phyloP scores from a whole-genome alignment of 2,797 vertebrate genomes.

The Characodon lateralis region DNA sequence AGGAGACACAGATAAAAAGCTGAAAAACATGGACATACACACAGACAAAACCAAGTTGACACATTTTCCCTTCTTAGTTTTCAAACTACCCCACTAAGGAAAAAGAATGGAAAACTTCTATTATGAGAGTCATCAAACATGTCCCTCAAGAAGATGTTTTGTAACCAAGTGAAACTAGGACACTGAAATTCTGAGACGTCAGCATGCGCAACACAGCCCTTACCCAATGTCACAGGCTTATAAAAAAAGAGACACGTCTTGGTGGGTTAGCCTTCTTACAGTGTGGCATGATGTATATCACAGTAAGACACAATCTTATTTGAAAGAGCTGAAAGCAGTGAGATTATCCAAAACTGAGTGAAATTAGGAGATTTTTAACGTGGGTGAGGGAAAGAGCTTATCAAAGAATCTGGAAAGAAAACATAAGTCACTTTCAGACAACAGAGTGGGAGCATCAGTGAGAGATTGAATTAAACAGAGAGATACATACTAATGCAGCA shows the following conservation, averaged over 20 bases:
- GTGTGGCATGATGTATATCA: slow-evolving; percentile 10
- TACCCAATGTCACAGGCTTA: slow-evolving; percentile 5
- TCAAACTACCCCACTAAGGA: slow-evolving; percentile 41
- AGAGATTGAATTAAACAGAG: slow-evolving; percentile 45
- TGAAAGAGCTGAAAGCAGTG: slow-evolving; percentile 29
- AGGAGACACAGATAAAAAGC: slow-evolving; percentile 6
- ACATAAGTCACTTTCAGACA: slow-evolving; percentile 26
- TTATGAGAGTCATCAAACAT: slow-evolving; percentile 43
- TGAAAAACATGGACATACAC: slow-evolving; percentile 1
- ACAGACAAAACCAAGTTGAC: slow-evolving; percentile 17
- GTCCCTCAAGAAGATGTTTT: slow-evolving; percentile 51
- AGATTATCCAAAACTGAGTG: slow-evolving; percentile 2
- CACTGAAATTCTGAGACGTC: slow-evolving; percentile 40
- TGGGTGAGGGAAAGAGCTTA: slow-evolving; percentile 8
- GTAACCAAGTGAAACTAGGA: slow-evolving; percentile 53
- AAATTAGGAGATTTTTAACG: slow-evolving; percentile 14
- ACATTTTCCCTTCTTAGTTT: slow-evolving; percentile 25
- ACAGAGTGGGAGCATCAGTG: slow-evolving; percentile 51
- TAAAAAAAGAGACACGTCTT: neutral
- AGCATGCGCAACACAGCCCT: slow-evolving; percentile 17
- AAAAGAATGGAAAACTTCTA: slow-evolving; percentile 18
- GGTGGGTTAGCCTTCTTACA: slow-evolving; percentile 24
- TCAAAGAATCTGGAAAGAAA: slow-evolving; percentile 21
- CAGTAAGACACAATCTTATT: slow-evolving; percentile 17
- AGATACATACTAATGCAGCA: slow-evolving; percentile 28